A percentile compares a stretch with the other conserved stretches of the same genome.
Evolutionary conservation across 2,888 invertebrate species (phyloP).

Genomic region (Nymphalis urticae): DNA sequence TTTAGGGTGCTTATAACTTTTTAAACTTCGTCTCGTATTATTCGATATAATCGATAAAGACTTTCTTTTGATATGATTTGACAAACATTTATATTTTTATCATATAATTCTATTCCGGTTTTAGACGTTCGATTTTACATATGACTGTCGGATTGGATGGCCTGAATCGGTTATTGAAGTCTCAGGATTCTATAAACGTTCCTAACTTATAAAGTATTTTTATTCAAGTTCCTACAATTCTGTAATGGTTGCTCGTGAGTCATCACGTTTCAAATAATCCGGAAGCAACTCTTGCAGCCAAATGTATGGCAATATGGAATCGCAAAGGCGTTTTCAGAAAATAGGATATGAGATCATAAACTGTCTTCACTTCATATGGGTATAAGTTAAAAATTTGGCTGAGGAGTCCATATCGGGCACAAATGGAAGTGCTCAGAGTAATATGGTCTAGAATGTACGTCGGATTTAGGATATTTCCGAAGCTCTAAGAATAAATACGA

Average conservation of each 20-base stretch:
- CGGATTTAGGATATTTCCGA: conserved; percentile 66
- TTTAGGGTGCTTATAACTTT: conserved; percentile 50
- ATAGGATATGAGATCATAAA: conserved; percentile 68
- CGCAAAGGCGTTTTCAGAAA: conserved; percentile 59
- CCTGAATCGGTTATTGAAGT: conserved; percentile 1
- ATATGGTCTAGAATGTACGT: conserved; percentile 66
- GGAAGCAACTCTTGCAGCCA: conserved; percentile 54
- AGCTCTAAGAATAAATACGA: conserved; percentile 56
- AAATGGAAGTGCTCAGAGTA: conserved; percentile 63
- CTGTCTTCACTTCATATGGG: conserved; percentile 66
- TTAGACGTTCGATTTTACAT: conserved; percentile 4
- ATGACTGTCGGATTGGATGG: conserved; percentile 4
- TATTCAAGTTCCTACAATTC: conserved; percentile 29
- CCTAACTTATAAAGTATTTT: conserved; percentile 28
- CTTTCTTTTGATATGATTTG: not conserved
- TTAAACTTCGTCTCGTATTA: conserved; percentile 26
- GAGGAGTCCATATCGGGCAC: conserved; percentile 56
- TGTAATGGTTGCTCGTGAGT: conserved; percentile 43
- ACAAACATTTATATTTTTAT: not conserved
- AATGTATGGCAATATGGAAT: conserved; percentile 62
- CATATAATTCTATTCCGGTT: conserved; percentile 1
- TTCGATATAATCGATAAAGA: not conserved
- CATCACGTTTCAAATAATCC: conserved; percentile 50
- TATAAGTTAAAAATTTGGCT: conserved; percentile 78
- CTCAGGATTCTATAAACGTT: conserved; percentile 15